These are phyloP conservation scores for Corythoichthys intestinalis DNA, from an alignment of 2,113 vertebrate species.

Conservation along the genomic window DNA sequence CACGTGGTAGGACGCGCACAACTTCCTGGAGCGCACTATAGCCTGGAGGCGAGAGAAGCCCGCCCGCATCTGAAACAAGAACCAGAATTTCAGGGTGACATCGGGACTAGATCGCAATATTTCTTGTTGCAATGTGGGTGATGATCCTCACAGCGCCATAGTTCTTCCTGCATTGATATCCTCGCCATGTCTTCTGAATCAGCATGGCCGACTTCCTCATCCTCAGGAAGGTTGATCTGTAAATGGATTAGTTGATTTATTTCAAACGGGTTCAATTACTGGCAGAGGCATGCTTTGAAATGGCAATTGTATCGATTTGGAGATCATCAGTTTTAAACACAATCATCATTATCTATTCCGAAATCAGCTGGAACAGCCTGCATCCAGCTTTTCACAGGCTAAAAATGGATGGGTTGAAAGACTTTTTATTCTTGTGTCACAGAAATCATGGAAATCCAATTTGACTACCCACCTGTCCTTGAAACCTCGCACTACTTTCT, in stretches of 20 bases:
- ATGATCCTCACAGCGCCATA: constrained; percentile 78
- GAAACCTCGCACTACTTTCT: constrained; percentile 95
- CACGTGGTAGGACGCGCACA: constrained; percentile 86
- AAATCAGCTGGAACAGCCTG: too few species aligned
- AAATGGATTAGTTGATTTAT: not conserved
- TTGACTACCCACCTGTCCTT: constrained; percentile 83
- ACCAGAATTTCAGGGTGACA: not conserved
- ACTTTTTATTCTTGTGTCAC: too few species aligned
- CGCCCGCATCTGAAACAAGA: constrained; percentile 80
- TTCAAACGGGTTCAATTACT: too few species aligned
- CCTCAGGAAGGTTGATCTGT: constrained; percentile 92
- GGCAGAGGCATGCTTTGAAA: too few species aligned
- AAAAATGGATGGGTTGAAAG: too few species aligned
- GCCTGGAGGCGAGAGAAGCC: constrained; percentile 94
- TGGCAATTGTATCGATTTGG: too few species aligned
- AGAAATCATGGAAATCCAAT: too few species aligned
- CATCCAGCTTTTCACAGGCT: too few species aligned
- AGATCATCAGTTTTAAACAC: too few species aligned
- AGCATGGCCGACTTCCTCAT: constrained; percentile 83
- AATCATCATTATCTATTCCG: too few species aligned
- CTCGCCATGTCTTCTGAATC: constrained; percentile 94
- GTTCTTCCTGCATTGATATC: constrained; percentile 86
- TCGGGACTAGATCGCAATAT: not conserved
- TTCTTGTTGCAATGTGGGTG: not conserved
- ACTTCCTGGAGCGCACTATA: constrained; percentile 85